A percentile compares a stretch with the other conserved stretches of the same genome.
Evolutionary conservation across 2,888 invertebrate genomes (phyloP).

Genomic region (Ophion ventricosus): DNA sequence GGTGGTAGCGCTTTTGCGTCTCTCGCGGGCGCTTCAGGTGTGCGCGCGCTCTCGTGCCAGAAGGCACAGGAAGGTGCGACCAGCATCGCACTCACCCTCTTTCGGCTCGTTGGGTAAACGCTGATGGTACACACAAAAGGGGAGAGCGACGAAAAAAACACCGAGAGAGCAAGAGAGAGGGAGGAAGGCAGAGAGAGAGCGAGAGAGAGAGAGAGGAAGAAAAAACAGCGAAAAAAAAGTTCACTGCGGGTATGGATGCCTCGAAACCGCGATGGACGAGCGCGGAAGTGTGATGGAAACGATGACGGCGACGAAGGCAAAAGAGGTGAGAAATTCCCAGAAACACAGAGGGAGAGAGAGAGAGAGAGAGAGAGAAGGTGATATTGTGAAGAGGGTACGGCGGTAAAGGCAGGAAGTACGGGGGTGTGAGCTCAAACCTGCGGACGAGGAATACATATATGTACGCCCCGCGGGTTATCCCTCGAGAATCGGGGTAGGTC

Average conservation of each 20-base stretch:
- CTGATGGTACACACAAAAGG: slow-evolving; percentile 72
- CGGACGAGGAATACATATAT: slow-evolving; percentile 61
- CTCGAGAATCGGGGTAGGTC: slow-evolving; percentile 72
- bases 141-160: slow-evolving; percentile 54
- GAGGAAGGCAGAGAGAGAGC: slow-evolving; percentile 54
- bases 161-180: slow-evolving; percentile 52
- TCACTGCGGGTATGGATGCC: slow-evolving; percentile 31
- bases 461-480: slow-evolving; percentile 57
- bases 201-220: slow-evolving; percentile 48
- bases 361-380: slow-evolving; percentile 45
- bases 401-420: slow-evolving; percentile 63
- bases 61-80: slow-evolving; percentile 68
- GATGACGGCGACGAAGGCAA: slow-evolving; percentile 54
- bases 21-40: neutral
- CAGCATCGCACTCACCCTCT: slow-evolving; percentile 58
- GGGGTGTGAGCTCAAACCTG: slow-evolving; percentile 68
- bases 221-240: slow-evolving; percentile 44
- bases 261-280: slow-evolving; percentile 40
- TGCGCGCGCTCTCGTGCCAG: slow-evolving; percentile 57
- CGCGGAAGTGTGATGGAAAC: slow-evolving; percentile 1
- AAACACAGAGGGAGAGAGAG: neutral
- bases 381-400: slow-evolving; percentile 38
- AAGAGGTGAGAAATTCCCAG: slow-evolving; percentile 68
- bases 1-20: slow-evolving; percentile 42
- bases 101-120: slow-evolving; percentile 49